Conservation (phyloP, 2,797 vertebrate genomes). For the Coracias cyanogaster region DNA sequence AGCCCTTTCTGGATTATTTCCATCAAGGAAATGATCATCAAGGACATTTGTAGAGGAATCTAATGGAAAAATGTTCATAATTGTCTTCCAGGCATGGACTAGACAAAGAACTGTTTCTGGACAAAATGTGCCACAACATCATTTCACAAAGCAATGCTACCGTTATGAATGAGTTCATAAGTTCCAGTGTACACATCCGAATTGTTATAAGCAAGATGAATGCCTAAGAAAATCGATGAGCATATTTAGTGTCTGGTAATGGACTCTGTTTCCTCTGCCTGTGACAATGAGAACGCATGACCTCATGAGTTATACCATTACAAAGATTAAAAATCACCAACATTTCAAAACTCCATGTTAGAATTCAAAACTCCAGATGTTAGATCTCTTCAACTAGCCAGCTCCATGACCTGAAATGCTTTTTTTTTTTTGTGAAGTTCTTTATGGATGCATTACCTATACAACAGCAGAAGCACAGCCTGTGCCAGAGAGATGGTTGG, state of each 20-base stretch:
- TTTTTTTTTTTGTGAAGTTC: neutral
- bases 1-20: neutral
- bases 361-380: fast-evolving
- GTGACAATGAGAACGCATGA: neutral
- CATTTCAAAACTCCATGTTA: neutral
- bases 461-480: neutral
- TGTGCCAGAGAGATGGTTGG: neutral
- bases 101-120: neutral
- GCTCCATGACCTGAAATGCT: neutral
- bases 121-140: neutral
- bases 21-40: neutral
- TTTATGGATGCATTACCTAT: neutral
- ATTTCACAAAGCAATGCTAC: neutral
- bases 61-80: neutral
- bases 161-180: slow-evolving; percentile 7
- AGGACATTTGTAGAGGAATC: neutral
- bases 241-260: slow-evolving; percentile 6
- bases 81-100: neutral
- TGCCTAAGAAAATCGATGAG: slow-evolving; percentile 31
- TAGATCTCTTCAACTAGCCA: neutral
- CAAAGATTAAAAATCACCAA: neutral
- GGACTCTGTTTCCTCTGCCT: neutral
- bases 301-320: neutral
- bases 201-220: slow-evolving; percentile 14
- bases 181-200: neutral